Base-by-base conservation (phyloP, 2,888 invertebrate species). In the Drosophila parthenogenetica region DNA sequence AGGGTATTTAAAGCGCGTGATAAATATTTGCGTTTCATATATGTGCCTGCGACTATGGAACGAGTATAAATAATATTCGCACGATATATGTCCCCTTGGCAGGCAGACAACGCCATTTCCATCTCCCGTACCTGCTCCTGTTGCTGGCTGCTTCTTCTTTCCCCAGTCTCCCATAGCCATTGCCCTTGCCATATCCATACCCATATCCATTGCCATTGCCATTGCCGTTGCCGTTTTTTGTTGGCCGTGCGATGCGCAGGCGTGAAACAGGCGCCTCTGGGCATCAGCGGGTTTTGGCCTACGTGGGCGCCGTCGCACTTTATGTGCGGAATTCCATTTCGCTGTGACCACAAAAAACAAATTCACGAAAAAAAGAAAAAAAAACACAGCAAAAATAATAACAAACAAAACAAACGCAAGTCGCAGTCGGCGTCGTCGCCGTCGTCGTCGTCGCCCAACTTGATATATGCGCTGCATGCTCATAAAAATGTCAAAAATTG, bases 401-500 rank as follows among this genome's bases (percentile, higher is more conserved):
- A 39, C 64, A 67, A 51, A 58, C 35, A 70, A 78, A 69, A 65
- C 73, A 76, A 77, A 69, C 65, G 54, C 59, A 65, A 77, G 77
- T 73, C 59, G 61, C 65, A 50, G 77, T 54, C 45, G 60, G 53
- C 45, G 60, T 60, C 60, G 71, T 3, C 19, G 19, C 19, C 19
- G 19, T 74, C 75, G 67, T 61, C 54, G 63, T 63, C 61, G 75
- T 76, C 75, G 69, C 61, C 80, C 77, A 83, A 90, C 81, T 89
- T 90, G 87, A 90, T 89, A 90, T 90, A 90, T 90, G 91, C 79
- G 84, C 80, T 77, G 78, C 70, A 79, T 79, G 86, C 88, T 89
- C 90, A 90, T 90, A 90, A 90, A 90, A 90, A 90, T 90, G 90
- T 90, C 90, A 90, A 89, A 90, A 88, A 86, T 75, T 85, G 77